phyloP scores from a whole-genome alignment of 2,797 vertebrate genomes.

The Amblyopsis hoosieri region DNA sequence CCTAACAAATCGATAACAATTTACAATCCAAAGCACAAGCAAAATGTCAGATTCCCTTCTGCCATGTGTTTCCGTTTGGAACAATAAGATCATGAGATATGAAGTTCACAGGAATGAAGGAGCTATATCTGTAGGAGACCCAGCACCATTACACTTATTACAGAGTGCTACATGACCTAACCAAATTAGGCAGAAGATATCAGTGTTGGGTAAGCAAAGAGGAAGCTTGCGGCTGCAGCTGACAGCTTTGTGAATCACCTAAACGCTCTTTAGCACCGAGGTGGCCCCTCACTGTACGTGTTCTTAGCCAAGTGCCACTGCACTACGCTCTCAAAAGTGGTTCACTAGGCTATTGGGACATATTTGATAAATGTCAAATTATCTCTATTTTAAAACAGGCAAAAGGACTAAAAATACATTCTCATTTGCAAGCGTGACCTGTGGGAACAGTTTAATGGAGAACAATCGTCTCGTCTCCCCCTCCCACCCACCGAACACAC shows the following conservation, averaged over 20 bases:
- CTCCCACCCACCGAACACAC: background rate
- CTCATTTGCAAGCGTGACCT: conserved; percentile 11
- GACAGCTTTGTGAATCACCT: conserved; percentile 61
- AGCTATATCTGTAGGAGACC: conserved; percentile 64
- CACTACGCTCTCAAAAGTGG: conserved; percentile 37
- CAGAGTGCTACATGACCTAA: conserved; percentile 62
- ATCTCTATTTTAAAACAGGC: conserved; percentile 34
- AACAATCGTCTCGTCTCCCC: background rate
- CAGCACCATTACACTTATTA: conserved; percentile 74
- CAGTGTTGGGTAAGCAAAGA: conserved; percentile 42
- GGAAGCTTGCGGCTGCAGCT: conserved; percentile 49
- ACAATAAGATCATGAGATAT: conserved; percentile 27
- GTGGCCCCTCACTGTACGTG: conserved; percentile 25
- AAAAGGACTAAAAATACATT: conserved; percentile 23
- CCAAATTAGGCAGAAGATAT: conserved; percentile 67
- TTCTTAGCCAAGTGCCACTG: conserved; percentile 34
- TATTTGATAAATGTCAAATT: conserved; percentile 27
- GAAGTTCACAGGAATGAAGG: conserved; percentile 60
- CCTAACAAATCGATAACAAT: background rate
- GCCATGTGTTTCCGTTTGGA: conserved; percentile 41
- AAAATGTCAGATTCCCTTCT: conserved; percentile 51
- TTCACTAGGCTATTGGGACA: conserved; percentile 34
- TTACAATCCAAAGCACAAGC: conserved; percentile 20
- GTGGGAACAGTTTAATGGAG: background rate
- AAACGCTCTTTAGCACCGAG: conserved; percentile 56